Base-by-base conservation (phyloP, 2,113 vertebrate species). In the Ammodytes marinus region DNA sequence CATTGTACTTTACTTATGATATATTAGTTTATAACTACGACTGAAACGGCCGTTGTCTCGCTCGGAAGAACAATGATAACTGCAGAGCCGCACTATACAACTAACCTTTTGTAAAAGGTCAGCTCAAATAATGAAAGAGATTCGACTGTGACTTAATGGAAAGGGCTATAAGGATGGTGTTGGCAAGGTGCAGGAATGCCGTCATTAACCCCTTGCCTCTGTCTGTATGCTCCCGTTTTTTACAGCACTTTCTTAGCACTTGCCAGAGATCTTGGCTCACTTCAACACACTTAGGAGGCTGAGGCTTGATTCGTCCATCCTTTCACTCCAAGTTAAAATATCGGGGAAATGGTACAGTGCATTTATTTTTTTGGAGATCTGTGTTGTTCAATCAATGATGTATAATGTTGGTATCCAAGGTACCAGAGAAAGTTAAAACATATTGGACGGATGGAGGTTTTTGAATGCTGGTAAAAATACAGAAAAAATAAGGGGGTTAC, bases 51-150 rank as follows among this genome's bases (percentile, higher is more conserved):
- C 42, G 54, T 72, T 82, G 86, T 90, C 85, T 83, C 83, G 74
- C 69, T 88, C 66, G 84, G 66, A 35, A 52, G 86, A 93, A 86
- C 90, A 85, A 61, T 64, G 87, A 91, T 84, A 86, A 89, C 81
- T 10, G 52, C 45, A 6, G 57, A 52, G 81, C 88, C 83, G 76
- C 59, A 53, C 74, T 83, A 27, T 27, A 82, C 74, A 86, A 53
- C 80, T 85, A 87, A 91, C 92, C 91, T 92, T 93, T 91, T 72
- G 69, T 79, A 92, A 94, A 27, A 94, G 93, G 92, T 95, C 90
- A 91, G 79, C 49, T 69, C 45, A 81, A 89, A 86, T 85, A 87
- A 90, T 86, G 82, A 92, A 93, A 91, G 72, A 76, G 89, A 73
- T 83, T 89, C 88, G 86, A 72, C 78, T 80, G 77, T 75, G 89